Percentiles rank a stretch among this genome's conserved stretches.
These are phyloP conservation scores for Drosophila pectinifera DNA, from an alignment of 1,140 invertebrate genomes.

Conservation along the genomic window DNA sequence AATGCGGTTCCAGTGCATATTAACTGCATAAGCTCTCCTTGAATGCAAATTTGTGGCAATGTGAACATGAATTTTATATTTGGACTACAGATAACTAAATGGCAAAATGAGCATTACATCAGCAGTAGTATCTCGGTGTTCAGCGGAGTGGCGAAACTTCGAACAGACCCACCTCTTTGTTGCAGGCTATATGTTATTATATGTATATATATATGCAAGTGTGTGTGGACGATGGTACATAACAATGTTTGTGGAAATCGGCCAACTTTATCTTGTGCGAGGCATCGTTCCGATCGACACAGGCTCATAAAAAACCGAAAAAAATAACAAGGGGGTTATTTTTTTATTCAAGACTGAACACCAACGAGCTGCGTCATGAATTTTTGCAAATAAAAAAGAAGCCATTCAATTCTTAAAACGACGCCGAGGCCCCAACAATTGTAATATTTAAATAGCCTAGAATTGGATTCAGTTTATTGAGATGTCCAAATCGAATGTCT, in stretches of 20 bases:
- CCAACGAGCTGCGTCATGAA: neutral
- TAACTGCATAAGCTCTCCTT: conserved; percentile 8
- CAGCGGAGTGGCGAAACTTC: neutral
- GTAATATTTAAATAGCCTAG: conserved; percentile 10
- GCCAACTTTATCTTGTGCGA: conserved; percentile 11
- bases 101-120: conserved; percentile 12
- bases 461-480: conserved; percentile 3
- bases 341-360: neutral
- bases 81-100: conserved; percentile 7
- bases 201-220: neutral
- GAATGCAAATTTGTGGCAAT: conserved; percentile 18
- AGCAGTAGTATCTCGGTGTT: neutral
- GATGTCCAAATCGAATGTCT: too few relatives aligned
- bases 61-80: conserved; percentile 14
- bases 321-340: neutral
- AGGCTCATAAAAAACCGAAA: conserved; percentile 3
- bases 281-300: conserved; percentile 8
- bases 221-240: neutral
- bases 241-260: neutral
- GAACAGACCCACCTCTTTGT: conserved; percentile 15
- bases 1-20: neutral
- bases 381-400: conserved; percentile 12
- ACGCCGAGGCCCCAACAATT: neutral
- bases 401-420: conserved; percentile 5
- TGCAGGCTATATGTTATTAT: conserved; percentile 14